phyloP scores from a whole-genome alignment of 2,113 vertebrate species.

The Hippocampus guttulatus region DNA sequence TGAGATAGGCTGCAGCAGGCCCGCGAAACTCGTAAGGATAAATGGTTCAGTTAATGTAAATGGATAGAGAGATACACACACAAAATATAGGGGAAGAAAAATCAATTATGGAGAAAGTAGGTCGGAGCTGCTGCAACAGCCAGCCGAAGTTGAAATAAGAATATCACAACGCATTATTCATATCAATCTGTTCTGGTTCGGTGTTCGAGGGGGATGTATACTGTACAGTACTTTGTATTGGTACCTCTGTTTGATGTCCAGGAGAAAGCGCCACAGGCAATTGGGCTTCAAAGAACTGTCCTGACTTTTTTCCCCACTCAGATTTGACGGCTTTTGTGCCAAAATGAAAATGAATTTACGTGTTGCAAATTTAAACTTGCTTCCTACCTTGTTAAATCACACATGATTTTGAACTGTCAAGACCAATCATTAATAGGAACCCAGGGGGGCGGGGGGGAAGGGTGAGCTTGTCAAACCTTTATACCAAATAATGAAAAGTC shows the following conservation, averaged over 20 bases:
- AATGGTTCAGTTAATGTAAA: no score
- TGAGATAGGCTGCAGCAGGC: no score
- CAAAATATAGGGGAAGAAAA: background rate
- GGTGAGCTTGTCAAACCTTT: conserved; percentile 39
- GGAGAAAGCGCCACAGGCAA: conserved; percentile 25
- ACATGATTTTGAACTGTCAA: no score
- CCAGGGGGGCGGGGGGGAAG: no score
- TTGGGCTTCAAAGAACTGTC: background rate
- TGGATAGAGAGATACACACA: background rate
- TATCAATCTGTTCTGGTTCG: background rate
- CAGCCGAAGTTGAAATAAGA: background rate
- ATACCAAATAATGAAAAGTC: conserved; percentile 75
- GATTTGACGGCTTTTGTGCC: background rate
- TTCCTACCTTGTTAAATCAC: background rate
- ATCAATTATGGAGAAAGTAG: background rate
- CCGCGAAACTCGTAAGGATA: no score
- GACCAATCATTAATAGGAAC: no score
- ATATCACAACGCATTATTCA: background rate
- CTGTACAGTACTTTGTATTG: no score
- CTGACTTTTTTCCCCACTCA: no score
- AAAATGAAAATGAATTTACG: background rate
- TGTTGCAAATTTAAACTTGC: background rate
- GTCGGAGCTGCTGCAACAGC: background rate
- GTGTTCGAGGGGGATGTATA: no score
- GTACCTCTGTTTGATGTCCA: background rate